Conservation (phyloP, 2,797 vertebrate genomes). For the Notolepis coatsorum region DNA sequence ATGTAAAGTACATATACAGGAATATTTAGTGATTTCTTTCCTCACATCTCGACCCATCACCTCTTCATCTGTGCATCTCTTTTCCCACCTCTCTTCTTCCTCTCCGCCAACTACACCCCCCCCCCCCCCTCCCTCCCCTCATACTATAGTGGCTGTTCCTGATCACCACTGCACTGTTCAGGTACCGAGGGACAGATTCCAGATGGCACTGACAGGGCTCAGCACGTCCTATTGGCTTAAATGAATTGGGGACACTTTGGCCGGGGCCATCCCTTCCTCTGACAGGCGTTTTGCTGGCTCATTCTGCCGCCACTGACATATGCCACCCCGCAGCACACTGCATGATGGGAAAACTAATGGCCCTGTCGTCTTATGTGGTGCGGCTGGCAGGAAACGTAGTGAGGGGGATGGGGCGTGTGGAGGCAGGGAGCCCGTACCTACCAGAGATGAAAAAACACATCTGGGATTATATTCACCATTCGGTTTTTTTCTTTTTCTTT, state of each 20-base stretch:
- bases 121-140: neutral
- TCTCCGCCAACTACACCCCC: too few relatives aligned
- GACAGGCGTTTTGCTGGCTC: slow-evolving; percentile 68
- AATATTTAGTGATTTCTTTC: too few relatives aligned
- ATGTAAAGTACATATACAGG: too few relatives aligned
- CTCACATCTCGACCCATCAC: neutral
- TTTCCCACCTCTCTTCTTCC: too few relatives aligned
- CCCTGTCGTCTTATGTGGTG: slow-evolving; percentile 47
- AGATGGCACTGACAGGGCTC: slow-evolving; percentile 71
- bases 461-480: slow-evolving; percentile 12
- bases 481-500: too few relatives aligned
- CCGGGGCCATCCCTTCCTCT: slow-evolving; percentile 48
- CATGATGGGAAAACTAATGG: slow-evolving; percentile 73
- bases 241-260: slow-evolving; percentile 73
- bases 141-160: too few relatives aligned
- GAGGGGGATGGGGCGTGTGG: neutral
- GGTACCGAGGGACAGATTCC: slow-evolving; percentile 43
- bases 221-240: slow-evolving; percentile 68
- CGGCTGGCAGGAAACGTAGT: slow-evolving; percentile 41
- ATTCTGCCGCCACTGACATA: slow-evolving; percentile 66
- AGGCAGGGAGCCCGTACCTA: neutral
- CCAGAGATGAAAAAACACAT: slow-evolving; percentile 30
- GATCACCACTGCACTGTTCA: slow-evolving; percentile 17
- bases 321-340: slow-evolving; percentile 57
- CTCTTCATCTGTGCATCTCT: neutral